Percentiles rank a stretch among this genome's conserved stretches.
phyloP scores from a whole-genome alignment of 2,888 invertebrate species.

The Torymus texanus region DNA sequence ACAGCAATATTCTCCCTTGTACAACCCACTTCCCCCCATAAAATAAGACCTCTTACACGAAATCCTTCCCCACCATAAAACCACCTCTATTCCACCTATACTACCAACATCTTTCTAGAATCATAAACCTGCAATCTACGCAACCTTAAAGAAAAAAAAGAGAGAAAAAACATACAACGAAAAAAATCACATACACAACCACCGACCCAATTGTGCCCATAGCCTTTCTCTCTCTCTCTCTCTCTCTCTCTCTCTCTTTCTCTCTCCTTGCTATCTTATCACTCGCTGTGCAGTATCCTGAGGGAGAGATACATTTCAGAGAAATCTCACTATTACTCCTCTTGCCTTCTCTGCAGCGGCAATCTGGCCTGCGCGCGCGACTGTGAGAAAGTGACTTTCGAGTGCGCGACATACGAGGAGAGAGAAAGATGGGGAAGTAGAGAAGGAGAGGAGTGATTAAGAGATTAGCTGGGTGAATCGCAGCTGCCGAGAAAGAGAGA shows the following conservation, averaged over 20 bases:
- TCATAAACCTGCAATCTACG: no score
- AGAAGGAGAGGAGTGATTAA: slow-evolving; percentile 40
- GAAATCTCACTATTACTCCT: slow-evolving; percentile 7
- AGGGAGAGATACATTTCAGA: slow-evolving; percentile 29
- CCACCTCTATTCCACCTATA: no score
- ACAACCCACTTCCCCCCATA: no score
- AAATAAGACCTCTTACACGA: no score
- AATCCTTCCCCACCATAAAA: no score
- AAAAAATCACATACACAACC: background rate
- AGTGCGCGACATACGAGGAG: background rate
- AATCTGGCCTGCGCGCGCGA: background rate
- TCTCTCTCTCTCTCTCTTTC: no score
- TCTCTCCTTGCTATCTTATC: slow-evolving; percentile 33
- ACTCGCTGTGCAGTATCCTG: background rate
- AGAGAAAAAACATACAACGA: no score
- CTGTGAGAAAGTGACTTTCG: slow-evolving; percentile 44
- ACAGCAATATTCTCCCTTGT: no score
- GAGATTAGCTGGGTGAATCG: slow-evolving; percentile 40
- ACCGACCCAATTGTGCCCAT: slow-evolving; percentile 21
- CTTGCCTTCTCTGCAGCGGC: no score
- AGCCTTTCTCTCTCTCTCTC: background rate
- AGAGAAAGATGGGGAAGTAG: background rate
- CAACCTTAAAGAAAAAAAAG: no score
- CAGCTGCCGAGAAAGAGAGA: slow-evolving; percentile 13
- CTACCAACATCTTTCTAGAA: no score